Base-by-base conservation (phyloP, 2,888 invertebrate genomes). In the Crossocerus cetratus region DNA sequence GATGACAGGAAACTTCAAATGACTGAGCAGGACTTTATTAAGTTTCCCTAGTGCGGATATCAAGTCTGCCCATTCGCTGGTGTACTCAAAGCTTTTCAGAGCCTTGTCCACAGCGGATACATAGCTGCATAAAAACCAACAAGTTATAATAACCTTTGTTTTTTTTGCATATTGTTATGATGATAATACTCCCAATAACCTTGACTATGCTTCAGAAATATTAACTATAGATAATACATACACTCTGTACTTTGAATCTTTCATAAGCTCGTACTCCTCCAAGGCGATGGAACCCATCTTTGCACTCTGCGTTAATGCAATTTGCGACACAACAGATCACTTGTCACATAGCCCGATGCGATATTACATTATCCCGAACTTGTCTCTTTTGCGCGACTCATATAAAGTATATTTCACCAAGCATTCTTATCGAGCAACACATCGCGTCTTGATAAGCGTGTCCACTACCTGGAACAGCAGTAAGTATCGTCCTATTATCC, bases 61-160 rank as follows among this genome's bases (percentile, higher is more conserved):
- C 63, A 98, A 92, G 91, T 98, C 98, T 67, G 97, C 96, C 98
- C 98, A 98, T 93, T 98, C 97, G 84, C 96, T 96, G n/a, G 97
- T 96, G 87, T 95, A 96, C 87, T 98, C 98, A 91, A 98, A 98
- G 90, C 94, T 96, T 88, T 96, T 96, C 75, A 98, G 91, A 16
- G 96, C 96, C 90, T 96, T 97, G 89, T 98, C 97, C 65, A 98
- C 94, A 76, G 95, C 94, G 56, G 94, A 93, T 79, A 95, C 95
- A 90, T 95, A 94, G 75, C 92, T 92, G 77, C 11, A 86, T 14
- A 60, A 70, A 32, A 32, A 11, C 5, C 32, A 32, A 11, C 8
- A 71, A 77, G 44, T 62, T n/a, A 58, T 56, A 65, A 42, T 55
- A 21, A 54, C 16, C 23, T 54, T 42, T 20, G 22, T 4, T 16